These are phyloP conservation scores for Pipistrellus kuhlii DNA, from an alignment of 2,797 vertebrate species.

Conservation along the genomic window DNA sequence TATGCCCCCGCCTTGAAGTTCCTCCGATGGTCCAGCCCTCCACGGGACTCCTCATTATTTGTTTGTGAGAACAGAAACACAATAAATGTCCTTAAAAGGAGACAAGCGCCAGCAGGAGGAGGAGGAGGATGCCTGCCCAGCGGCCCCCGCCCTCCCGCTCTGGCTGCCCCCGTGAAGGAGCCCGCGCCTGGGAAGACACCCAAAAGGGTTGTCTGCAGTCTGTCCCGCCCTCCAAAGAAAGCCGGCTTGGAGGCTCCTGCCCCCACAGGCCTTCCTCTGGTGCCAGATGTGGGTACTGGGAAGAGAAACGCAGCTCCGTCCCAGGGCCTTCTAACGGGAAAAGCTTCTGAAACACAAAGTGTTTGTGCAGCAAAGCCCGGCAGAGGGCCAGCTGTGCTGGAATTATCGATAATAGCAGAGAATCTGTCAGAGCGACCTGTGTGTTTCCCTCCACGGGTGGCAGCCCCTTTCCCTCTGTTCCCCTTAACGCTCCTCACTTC, in stretches of 20 bases:
- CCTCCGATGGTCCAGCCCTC: conserved; percentile 2
- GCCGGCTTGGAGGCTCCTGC: background rate
- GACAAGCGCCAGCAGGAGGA: background rate
- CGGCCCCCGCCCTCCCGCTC: background rate
- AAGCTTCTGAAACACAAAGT: background rate
- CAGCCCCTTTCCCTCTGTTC: background rate
- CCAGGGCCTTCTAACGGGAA: background rate
- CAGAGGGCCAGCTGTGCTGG: background rate
- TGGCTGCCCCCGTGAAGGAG: background rate
- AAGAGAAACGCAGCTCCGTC: background rate
- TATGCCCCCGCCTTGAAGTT: background rate
- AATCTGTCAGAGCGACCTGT: background rate
- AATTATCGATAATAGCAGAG: background rate
- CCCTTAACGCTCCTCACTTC: background rate
- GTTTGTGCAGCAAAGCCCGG: background rate
- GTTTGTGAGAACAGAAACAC: conserved; percentile 64
- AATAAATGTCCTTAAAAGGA: conserved; percentile 75
- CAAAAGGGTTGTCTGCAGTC: background rate
- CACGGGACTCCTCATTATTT: conserved; percentile 42
- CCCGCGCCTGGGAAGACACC: background rate
- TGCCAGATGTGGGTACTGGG: background rate
- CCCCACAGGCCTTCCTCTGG: background rate
- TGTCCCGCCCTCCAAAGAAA: conserved; percentile 27
- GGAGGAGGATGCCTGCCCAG: background rate
- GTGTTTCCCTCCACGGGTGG: background rate